A percentile compares a stretch with the other conserved stretches of the same genome.
phyloP scores from a whole-genome alignment of 2,113 vertebrate species.

The Odontophorus gujanensis region DNA sequence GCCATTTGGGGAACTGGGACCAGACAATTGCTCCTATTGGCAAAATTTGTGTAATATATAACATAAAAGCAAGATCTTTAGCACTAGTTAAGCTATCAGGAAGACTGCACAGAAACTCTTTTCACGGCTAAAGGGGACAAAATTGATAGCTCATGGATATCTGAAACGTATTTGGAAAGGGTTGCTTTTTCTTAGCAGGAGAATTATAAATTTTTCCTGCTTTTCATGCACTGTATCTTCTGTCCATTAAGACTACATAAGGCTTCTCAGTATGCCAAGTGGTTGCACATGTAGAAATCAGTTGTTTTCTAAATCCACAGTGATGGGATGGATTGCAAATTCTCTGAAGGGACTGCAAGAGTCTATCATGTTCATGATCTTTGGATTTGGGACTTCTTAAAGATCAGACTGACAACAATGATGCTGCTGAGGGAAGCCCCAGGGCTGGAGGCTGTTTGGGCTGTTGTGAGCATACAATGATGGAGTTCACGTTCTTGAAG shows the following conservation, averaged over 20 bases:
- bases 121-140: not conserved
- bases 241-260: not conserved
- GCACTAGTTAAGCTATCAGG: not conserved
- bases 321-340: not conserved
- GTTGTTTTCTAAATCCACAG: not conserved
- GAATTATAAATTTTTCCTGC: not conserved
- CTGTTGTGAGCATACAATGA: too few species aligned
- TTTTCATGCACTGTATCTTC: not conserved
- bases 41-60: not conserved
- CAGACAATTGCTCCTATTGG: not conserved
- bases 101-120: not conserved
- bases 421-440: too few species aligned
- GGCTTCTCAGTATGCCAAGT: not conserved
- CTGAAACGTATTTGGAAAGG: fast-evolving
- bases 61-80: not conserved
- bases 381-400: not conserved
- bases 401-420: too few species aligned
- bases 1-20: not conserved
- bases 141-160: not conserved
- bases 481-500: too few species aligned
- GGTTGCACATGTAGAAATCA: not conserved
- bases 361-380: not conserved
- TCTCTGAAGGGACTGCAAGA: not conserved
- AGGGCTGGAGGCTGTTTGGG: too few species aligned
- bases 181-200: fast-evolving